Percentiles rank a stretch among this genome's conserved stretches.
Evolutionary conservation across 2,797 vertebrate species (phyloP).

Genomic region (Tapirus indicus): DNA sequence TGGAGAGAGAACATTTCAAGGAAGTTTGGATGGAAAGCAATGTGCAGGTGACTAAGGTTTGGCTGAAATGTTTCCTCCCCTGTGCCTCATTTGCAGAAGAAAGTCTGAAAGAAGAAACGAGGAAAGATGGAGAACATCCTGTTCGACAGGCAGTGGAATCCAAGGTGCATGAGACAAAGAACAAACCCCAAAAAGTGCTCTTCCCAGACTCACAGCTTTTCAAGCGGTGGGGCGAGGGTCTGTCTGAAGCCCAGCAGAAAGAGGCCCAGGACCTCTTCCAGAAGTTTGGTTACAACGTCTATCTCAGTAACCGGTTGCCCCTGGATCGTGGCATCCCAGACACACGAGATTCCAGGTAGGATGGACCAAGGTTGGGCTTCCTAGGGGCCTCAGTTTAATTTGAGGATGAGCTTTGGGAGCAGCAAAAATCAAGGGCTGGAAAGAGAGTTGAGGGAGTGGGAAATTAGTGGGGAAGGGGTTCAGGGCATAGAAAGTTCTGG

Average conservation of each 20-base stretch:
- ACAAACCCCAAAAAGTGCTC: not conserved
- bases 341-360: conserved; percentile 71
- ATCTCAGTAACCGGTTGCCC: conserved; percentile 75
- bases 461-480: not conserved
- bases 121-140: not conserved
- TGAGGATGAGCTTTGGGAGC: not conserved
- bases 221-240: conserved; percentile 61
- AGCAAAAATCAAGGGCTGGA: not conserved
- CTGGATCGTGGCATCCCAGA: conserved; percentile 67
- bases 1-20: not conserved
- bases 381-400: not conserved
- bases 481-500: not conserved
- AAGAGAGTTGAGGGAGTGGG: not conserved
- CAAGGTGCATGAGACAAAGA: not conserved
- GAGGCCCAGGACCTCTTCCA: conserved; percentile 75
- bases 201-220: conserved; percentile 76
- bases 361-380: not conserved
- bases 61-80: not conserved
- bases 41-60: not conserved
- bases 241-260: conserved; percentile 73
- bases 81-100: conserved; percentile 49
- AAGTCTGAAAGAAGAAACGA: not conserved
- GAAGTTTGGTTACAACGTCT: conserved; percentile 78
- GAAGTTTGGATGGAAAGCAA: not conserved
- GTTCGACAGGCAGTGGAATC: not conserved